Evolutionary conservation across 2,888 invertebrate genomes (phyloP), one percentile per base, ranked within the genome.

Genomic region (Metacarcinus magister): DNA sequence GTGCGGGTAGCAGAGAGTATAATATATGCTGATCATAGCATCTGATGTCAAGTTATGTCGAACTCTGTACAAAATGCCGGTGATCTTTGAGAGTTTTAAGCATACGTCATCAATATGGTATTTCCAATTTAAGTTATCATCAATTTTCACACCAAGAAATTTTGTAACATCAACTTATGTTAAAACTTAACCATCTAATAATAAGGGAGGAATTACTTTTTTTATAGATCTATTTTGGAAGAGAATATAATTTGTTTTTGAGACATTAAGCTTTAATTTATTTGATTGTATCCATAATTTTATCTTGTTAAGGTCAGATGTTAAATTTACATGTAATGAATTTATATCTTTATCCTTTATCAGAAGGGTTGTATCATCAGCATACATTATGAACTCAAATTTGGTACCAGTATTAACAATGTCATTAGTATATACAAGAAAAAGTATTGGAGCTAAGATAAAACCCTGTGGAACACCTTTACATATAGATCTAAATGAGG

Each of bases 141-240:
- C n/a, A n/a, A n/a, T n/a, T n/a, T n/a, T n/a, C n/a, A n/a, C n/a
- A n/a, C n/a, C n/a, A n/a, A n/a, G n/a, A n/a, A 19, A 10, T 67
- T 10, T 82, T 82, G 82, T 19, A 82, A 10, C 7, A 82, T 5
- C 23, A 19, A 82, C 82, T 82, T 82, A 23, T 82, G 7, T 82
- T 82, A 82, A 82, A 82, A 82, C 82, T 19, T 82, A 8, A 19
- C 82, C 82, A 82, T 82, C 82, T 82, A 82, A 19, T 82, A 19
- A 19, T 82, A 82, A 5, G 7, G 82, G 82, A 82, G 82, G 82
- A 28, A 82, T 82, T 10, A 19, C 7, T 5, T 19, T 5, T 82
- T 82, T 82, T 5, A 82, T 19, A 10, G 7, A 82, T 19, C 82
- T 82, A 82, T 82, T 82, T 82, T 82, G 7, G n/a, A n/a, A n/a